Evolutionary conservation across 1,140 invertebrate species (phyloP).

Genomic region (Drosophila sp.): DNA sequence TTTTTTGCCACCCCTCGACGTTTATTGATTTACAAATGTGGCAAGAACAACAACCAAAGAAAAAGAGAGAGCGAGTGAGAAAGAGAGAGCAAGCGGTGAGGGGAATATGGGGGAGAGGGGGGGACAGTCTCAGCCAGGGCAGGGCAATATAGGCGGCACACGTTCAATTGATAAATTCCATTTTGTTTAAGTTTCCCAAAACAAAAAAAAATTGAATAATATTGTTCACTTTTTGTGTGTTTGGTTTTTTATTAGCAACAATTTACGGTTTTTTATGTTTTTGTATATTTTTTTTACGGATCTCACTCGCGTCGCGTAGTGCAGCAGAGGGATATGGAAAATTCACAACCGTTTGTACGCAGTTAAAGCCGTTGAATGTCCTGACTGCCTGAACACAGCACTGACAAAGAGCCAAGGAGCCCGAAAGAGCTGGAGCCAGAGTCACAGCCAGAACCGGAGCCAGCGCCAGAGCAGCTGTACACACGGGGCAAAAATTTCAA

Average conservation of each 20-base stretch:
- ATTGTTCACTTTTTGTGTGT: conserved; percentile 64
- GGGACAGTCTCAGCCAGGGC: conserved; percentile 36
- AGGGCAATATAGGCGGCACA: conserved; percentile 59
- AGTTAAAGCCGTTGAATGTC: conserved; percentile 75
- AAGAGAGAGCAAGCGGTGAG: conserved; percentile 17
- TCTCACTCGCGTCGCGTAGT: conserved; percentile 59
- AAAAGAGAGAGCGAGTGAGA: conserved; percentile 33
- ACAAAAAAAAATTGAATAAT: background rate
- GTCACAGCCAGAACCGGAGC: background rate
- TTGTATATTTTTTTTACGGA: conserved; percentile 24
- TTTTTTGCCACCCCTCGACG: conserved; percentile 67
- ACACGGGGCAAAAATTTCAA: conserved; percentile 51
- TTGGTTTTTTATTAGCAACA: conserved; percentile 49
- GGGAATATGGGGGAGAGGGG: background rate
- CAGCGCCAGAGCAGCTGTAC: conserved; percentile 15
- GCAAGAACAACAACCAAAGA: conserved; percentile 39
- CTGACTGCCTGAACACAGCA: conserved; percentile 45
- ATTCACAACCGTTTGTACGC: conserved; percentile 80
- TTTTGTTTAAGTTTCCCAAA: background rate
- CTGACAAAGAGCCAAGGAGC: conserved; percentile 48
- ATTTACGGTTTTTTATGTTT: conserved; percentile 14
- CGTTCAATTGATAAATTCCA: background rate
- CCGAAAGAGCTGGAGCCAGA: background rate
- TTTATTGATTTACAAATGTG: conserved; percentile 82
- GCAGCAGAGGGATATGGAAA: conserved; percentile 40